Evolutionary conservation across 2,888 invertebrate species (phyloP), one percentile per base, ranked within the genome.

Genomic region (Synanthedon formicaeformis): DNA sequence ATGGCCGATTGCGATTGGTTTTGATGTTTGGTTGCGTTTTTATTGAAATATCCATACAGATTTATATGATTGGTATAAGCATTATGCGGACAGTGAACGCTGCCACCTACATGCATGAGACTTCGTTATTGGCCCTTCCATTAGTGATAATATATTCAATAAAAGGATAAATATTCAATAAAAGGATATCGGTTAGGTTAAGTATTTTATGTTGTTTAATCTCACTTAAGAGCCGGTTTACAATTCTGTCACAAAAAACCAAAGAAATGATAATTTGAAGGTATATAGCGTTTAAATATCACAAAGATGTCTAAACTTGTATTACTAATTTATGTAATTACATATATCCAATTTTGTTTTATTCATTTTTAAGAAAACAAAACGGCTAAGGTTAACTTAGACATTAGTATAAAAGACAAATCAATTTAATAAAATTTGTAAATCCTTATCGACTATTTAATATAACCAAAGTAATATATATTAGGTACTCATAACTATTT

Each of bases 1-100:
- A 83, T 78, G 77, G 76, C 70, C 71, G 76, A 73, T 78, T 72
- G 78, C 80, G 80, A 82, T 82, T 78, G 83, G 81, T 71, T 71
- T 69, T 71, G 71, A 68, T 67, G 10, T 75, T 77, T 71, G 72
- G 74, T 73, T 78, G 74, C 71, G 67, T 78, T 76, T 78, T 76
- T 77, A 76, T 78, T 76, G 69, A 69, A 63, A 63, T 63, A 65
- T 66, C 69, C 67, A 63, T 65, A 65, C 67, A 66, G 70, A 69
- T 71, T 73, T 74, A 73, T 64, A 61, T 59, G 69, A 75, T 78
- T 73, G 76, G 81, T 78, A 78, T 75, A 69, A 65, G 71, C 68
- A 73, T 75, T 73, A 71, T 67, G 67, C 62, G 51, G 58, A 53
- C 55, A 61, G 62, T 75, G 68, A 74, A 75, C 66, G 74, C 73